These are phyloP conservation scores for Nycticebus coucang DNA, from an alignment of 2,113 vertebrate genomes.

Conservation along the genomic window DNA sequence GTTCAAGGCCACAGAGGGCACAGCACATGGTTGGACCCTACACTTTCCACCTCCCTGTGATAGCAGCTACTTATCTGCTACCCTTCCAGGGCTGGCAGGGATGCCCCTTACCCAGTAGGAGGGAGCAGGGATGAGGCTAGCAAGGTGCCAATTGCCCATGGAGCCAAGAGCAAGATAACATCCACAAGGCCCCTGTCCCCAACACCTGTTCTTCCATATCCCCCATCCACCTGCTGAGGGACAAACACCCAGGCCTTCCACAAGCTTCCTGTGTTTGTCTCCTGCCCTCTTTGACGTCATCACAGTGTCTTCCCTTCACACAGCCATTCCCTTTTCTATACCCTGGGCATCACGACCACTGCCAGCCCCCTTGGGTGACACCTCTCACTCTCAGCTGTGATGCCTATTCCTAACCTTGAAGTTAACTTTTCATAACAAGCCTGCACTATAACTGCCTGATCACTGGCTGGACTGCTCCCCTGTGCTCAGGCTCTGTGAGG, in stretches of 20 bases:
- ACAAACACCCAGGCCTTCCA: background rate
- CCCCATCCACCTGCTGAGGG: background rate
- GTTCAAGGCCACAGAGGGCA: background rate
- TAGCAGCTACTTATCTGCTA: background rate
- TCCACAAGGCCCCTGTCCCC: background rate
- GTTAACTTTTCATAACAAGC: background rate
- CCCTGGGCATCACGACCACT: background rate
- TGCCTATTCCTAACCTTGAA: background rate
- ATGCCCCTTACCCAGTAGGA: background rate
- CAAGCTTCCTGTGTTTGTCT: background rate
- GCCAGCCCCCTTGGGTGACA: background rate
- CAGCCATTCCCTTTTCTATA: background rate
- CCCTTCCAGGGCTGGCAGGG: background rate
- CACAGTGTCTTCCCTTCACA: background rate
- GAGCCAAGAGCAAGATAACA: background rate
- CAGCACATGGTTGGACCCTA: rapidly evolving
- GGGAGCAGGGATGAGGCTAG: background rate
- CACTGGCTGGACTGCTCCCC: background rate
- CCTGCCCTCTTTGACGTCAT: background rate
- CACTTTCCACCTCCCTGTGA: background rate
- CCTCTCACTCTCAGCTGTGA: background rate
- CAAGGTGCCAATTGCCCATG: rapidly evolving
- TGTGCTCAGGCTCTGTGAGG: background rate
- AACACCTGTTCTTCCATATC: rapidly evolving
- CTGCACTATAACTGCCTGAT: rapidly evolving